Conservation (phyloP, 2,113 vertebrate species). For the Ceyx melanurus region DNA sequence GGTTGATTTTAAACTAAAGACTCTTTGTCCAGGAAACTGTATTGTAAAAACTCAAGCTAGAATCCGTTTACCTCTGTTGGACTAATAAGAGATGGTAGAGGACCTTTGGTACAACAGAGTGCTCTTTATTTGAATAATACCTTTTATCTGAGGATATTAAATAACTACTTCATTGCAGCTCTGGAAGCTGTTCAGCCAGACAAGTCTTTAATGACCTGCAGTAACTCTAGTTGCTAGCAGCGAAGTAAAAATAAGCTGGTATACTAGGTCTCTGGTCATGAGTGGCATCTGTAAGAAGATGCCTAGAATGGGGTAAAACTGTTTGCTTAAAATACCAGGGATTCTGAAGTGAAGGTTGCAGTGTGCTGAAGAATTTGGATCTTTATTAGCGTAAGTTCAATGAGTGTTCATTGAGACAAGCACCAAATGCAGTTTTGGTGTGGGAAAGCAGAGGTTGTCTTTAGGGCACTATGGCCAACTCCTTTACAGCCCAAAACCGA, state of each 20-base stretch:
- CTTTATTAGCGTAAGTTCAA: not conserved
- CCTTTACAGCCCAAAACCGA: not conserved
- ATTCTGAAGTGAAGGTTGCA: not conserved
- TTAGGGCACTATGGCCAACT: not conserved
- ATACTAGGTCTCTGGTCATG: not conserved
- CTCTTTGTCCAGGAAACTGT: not conserved
- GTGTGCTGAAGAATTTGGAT: not conserved
- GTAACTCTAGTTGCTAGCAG: not conserved
- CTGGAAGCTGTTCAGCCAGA: conserved; percentile 12
- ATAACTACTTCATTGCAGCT: conserved; percentile 9
- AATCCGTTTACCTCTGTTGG: not conserved
- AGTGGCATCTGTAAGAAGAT: conserved; percentile 21
- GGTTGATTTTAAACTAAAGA: not conserved
- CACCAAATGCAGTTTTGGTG: not conserved
- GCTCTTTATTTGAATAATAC: conserved; percentile 16
- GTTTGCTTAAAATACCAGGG: not conserved
- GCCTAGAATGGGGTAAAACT: not conserved
- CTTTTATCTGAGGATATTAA: conserved; percentile 1
- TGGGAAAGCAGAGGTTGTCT: not conserved
- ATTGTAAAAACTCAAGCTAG: not conserved
- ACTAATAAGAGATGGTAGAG: not conserved
- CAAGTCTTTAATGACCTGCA: conserved; percentile 8
- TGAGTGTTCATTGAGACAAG: not conserved
- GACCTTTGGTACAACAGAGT: not conserved
- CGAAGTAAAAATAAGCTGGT: conserved; percentile 10